Evolutionary conservation across 30 jellyfish, hydroid and myxozoan species (phyloP).

Genomic region (Pelagia noctiluca): DNA sequence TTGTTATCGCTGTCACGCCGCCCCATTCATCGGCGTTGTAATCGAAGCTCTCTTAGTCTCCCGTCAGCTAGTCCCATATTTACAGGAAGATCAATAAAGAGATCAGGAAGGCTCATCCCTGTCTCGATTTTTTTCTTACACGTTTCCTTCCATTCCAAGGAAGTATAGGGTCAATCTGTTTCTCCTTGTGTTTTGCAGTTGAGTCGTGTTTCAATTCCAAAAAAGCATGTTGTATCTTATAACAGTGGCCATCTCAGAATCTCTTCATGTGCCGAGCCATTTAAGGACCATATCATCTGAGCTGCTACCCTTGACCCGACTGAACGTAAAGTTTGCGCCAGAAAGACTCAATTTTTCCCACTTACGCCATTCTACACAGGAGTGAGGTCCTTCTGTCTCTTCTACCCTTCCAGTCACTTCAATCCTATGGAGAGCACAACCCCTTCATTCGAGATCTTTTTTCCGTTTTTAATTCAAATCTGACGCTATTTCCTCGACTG

Average conservation of each 20-base stretch:
- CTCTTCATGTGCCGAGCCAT: background rate
- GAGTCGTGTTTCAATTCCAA: background rate
- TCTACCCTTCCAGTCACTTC: background rate
- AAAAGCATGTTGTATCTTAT: background rate
- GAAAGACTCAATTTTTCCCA: background rate
- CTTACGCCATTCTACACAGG: background rate
- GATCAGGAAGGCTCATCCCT: background rate
- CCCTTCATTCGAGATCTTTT: background rate
- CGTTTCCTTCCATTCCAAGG: conserved; percentile 1
- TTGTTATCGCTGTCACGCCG: background rate
- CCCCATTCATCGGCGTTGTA: background rate
- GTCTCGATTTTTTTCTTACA: background rate
- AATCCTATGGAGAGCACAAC: background rate
- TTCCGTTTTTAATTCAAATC: background rate
- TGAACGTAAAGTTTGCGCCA: background rate
- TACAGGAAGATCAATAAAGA: background rate
- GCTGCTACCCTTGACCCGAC: background rate
- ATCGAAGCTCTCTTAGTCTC: background rate
- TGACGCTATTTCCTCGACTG: background rate
- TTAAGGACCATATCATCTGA: background rate
- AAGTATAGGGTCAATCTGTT: background rate
- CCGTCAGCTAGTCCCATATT: background rate
- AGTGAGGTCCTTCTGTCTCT: background rate
- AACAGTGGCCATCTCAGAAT: background rate
- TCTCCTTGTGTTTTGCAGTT: background rate